Base-by-base conservation (phyloP, 2,888 invertebrate genomes). In the Campoplex nolae region DNA sequence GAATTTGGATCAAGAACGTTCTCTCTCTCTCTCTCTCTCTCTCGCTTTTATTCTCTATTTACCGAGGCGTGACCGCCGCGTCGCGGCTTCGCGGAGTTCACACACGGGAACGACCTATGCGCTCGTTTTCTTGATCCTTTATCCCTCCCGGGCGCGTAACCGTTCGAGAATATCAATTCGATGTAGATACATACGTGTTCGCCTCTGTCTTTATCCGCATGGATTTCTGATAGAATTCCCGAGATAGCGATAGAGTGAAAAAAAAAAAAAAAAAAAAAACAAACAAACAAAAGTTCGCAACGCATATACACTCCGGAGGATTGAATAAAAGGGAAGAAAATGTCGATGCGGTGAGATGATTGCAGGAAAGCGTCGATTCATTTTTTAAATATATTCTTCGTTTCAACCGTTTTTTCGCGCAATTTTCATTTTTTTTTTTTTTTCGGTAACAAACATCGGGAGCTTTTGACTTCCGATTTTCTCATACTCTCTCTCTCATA, bases 1-100 rank as follows among this genome's bases (percentile, higher is more conserved):
- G 92, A 93, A 93, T 93, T 93, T 93, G 92, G 93, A 93, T 92
- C 93, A 93, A 92, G 93, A 92, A 91, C 91, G 91, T 90, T 90
- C 90, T 90, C 91, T 88, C 89, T 89, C 75, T 76, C 58, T 70
- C 83, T 73, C 80, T 56, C 56, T 62, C 65, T 58, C 82, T 83
- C 62, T 58, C 80, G 80, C 81, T 70, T 58, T 85, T 71, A 67
- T 77, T 77, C 73, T 79, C 45, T 89, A 86, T 83, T 87, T 88
- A 89, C 82, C 88, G 88, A 88, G 87, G 89, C 89, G 89, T 89
- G 88, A 90, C 90, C 86, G 87, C 90, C 86, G 87, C 86, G 87
- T 88, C 85, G 84, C 89, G 85, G 85, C 86, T 87, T 88, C 86
- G 84, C 86, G 83, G 80, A 88, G 88, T 88, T 89, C 86, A 88